phyloP scores from a whole-genome alignment of 2,888 invertebrate species.

The Hirtodrosophila cameraria region DNA sequence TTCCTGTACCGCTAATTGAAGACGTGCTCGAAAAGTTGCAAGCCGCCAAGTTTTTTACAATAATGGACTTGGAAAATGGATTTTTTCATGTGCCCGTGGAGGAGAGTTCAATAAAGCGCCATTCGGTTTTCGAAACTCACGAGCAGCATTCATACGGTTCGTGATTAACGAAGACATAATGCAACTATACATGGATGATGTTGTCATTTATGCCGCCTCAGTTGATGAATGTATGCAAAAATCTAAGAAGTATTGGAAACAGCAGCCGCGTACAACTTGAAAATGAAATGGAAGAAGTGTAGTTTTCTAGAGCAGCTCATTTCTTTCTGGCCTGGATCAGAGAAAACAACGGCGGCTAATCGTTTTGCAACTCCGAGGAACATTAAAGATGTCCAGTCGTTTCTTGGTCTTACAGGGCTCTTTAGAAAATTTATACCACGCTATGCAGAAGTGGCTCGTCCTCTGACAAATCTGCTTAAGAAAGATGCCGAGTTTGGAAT shows the following conservation, averaged over 20 bases:
- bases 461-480: too few relatives aligned
- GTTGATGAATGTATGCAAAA: not conserved
- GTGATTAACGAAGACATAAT: constrained; percentile 1
- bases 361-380: constrained; percentile 23
- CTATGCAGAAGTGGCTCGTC: too few relatives aligned
- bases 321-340: constrained; percentile 25
- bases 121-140: too few relatives aligned
- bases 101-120: too few relatives aligned
- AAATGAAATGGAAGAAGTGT: constrained; percentile 34
- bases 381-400: too few relatives aligned
- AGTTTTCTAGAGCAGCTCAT: constrained; percentile 18
- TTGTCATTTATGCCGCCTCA: too few relatives aligned
- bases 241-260: constrained; percentile 10
- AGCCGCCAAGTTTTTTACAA: not conserved
- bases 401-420: too few relatives aligned
- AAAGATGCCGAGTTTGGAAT: too few relatives aligned
- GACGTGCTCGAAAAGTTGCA: constrained; percentile 9
- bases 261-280: constrained; percentile 11
- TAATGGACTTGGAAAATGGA: constrained; percentile 5
- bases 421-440: too few relatives aligned
- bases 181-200: not conserved
- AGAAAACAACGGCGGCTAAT: constrained; percentile 29
- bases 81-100: too few relatives aligned
- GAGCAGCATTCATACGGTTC: too few relatives aligned
- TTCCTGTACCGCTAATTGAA: constrained; percentile 14